Evolutionary conservation across 2,888 invertebrate species (phyloP).

Genomic region (Acanthosepion pharaonis): DNA sequence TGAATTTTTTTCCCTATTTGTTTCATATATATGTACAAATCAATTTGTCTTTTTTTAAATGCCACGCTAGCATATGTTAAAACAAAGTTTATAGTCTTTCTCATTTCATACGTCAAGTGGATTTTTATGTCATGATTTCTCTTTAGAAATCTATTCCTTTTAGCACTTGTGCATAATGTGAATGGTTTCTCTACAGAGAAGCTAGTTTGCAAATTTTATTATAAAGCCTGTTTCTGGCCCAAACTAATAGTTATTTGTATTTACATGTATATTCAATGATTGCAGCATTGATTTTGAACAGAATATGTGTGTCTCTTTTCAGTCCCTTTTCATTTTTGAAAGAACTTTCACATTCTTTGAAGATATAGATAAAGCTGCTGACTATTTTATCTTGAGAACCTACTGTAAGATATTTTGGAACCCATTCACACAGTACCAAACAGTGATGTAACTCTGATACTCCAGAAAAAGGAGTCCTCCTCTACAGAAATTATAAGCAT

Average conservation of each 20-base stretch:
- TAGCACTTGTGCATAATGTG: neutral
- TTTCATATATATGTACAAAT: slow-evolving; percentile 18
- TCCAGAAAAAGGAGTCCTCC: neutral
- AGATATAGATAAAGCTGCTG: neutral
- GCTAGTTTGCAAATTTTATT: neutral
- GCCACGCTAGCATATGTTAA: neutral
- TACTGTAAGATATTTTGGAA: neutral
- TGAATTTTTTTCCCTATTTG: neutral
- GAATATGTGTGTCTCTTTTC: neutral
- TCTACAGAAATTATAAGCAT: neutral
- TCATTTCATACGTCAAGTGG: neutral
- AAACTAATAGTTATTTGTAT: neutral
- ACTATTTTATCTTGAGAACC: too few species aligned
- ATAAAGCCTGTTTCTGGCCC: neutral
- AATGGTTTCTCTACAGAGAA: neutral
- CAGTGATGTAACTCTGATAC: neutral
- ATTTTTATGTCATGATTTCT: slow-evolving; percentile 33
- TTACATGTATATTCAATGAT: neutral
- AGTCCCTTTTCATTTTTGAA: neutral
- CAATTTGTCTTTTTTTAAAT: neutral
- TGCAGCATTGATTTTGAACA: neutral
- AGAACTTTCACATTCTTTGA: neutral
- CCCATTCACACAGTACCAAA: neutral
- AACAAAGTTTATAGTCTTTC: neutral
- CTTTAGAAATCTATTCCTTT: neutral